Percentiles rank a stretch among this genome's conserved stretches.
Evolutionary conservation across 1,140 invertebrate genomes (phyloP).

Genomic region (Drosophila nebulosa): DNA sequence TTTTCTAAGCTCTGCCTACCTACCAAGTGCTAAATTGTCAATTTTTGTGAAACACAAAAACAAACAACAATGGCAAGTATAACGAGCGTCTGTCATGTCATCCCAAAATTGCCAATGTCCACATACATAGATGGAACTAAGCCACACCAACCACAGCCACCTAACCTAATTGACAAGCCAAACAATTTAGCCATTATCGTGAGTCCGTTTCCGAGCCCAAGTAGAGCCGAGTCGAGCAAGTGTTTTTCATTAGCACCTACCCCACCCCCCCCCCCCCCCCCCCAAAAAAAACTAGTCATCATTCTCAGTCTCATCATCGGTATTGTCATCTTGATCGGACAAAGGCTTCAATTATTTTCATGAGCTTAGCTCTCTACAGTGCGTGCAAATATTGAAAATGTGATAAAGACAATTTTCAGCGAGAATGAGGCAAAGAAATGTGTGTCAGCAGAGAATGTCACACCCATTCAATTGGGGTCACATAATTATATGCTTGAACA

Average conservation of each 20-base stretch:
- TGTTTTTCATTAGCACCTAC: conserved; percentile 25
- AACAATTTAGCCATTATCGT: conserved; percentile 37
- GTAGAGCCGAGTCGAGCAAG: not conserved
- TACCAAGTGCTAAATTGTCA: conserved; percentile 39
- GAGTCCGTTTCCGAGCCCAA: not conserved
- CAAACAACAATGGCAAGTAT: conserved; percentile 46
- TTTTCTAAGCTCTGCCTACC: not conserved
- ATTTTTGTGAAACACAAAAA: conserved; percentile 29
- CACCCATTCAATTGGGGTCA: conserved; percentile 11
- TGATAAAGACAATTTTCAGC: not conserved
- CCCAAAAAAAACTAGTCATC: conserved; percentile 18
- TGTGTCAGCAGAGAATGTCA: conserved; percentile 10
- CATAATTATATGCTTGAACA: not conserved
- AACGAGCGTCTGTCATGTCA: conserved; percentile 67
- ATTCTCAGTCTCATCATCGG: not conserved
- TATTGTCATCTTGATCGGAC: not conserved
- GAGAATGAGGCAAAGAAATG: not conserved
- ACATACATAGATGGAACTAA: not conserved
- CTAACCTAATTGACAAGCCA: conserved; percentile 8
- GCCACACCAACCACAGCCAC: not conserved
- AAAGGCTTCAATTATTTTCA: conserved; percentile 39
- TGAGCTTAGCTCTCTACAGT: conserved; percentile 21
- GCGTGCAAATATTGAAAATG: conserved; percentile 26
- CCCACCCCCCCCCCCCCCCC: no score
- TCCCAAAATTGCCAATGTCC: conserved; percentile 6